Evolutionary conservation across 37 sponge, comb jelly and placozoan species (phyloP), one percentile per base, ranked within the genome.

Genomic region (Eunapius fragilis): DNA sequence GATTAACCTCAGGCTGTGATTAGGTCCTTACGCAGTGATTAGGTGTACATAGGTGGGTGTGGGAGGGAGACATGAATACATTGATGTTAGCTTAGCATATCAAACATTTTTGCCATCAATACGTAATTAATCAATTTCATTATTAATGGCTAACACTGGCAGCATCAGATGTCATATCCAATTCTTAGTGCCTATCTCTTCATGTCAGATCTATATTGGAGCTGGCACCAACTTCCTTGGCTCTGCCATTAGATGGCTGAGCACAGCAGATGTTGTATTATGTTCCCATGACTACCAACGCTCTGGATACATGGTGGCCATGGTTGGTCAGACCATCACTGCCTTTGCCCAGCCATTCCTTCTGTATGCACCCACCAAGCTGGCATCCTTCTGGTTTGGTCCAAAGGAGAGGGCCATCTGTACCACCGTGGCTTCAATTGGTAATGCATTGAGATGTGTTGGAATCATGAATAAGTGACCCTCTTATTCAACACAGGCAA

Each of bases 261-360:
- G 88, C 23, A 79, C 86, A 3, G 35, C 88, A 25, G 49, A 58
- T 34, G 81, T 75, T 17, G 37, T 69, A 27, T 28, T 88, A 7
- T 33, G 37, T 69, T 45, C 83, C 48, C 13, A 23, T 25, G 67
- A 47, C 25, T 75, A 81, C 30, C 30, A 38, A 31, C 23, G 77
- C 24, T 32, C 83, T 2, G 85, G 82, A 13, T 91, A 74, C 31
- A 36, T 27, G 14, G 47, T 87, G 19, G 86, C 89, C 23, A 87
- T 91, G 77, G 23, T 38, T 5, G 94, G 91, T 14, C 94, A 94
- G 72, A 68, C 84, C 28, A 33, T 91, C 31, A 72, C 83, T 27
- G 91, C 91, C 27, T 47, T 78, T 72, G 94, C 94, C 0, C 94
- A 94, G 80, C 91, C 94, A 22, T 94, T 91, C 82, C 32, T 77